Conservation (phyloP, 1,140 invertebrate species). For the Sitobion miscanthi region DNA sequence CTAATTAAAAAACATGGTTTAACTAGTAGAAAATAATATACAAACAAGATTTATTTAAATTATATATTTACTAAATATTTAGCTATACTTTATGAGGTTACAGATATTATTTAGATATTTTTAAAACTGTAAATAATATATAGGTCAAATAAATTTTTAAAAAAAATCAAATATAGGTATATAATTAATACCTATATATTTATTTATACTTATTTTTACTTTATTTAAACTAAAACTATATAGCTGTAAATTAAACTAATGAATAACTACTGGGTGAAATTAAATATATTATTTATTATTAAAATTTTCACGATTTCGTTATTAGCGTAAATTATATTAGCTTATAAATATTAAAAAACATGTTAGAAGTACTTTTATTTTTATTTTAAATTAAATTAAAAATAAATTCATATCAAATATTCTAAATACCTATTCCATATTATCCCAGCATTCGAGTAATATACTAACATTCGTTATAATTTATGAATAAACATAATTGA, state of each 20-base stretch:
- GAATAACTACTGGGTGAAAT: not conserved
- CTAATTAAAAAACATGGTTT: not conserved
- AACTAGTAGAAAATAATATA: not conserved
- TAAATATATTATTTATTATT: not conserved
- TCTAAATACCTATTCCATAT: not conserved
- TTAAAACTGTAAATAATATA: not conserved
- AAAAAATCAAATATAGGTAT: not conserved
- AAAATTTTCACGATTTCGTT: not conserved
- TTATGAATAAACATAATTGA: not conserved
- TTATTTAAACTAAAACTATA: not conserved
- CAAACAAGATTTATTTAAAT: not conserved
- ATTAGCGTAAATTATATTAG: not conserved
- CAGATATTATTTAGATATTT: not conserved
- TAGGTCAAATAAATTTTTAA: not conserved
- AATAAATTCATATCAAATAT: not conserved
- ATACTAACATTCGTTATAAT: not conserved
- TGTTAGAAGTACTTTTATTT: not conserved
- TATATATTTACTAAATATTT: not conserved
- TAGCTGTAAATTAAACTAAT: not conserved
- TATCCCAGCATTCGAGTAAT: not conserved
- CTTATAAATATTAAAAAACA: not conserved
- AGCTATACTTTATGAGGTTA: not conserved
- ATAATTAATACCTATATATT: not conserved
- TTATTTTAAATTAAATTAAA: not conserved
- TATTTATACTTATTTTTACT: too few species aligned